Conservation (phyloP, 1,140 invertebrate genomes). For the Drosophila sproati region DNA sequence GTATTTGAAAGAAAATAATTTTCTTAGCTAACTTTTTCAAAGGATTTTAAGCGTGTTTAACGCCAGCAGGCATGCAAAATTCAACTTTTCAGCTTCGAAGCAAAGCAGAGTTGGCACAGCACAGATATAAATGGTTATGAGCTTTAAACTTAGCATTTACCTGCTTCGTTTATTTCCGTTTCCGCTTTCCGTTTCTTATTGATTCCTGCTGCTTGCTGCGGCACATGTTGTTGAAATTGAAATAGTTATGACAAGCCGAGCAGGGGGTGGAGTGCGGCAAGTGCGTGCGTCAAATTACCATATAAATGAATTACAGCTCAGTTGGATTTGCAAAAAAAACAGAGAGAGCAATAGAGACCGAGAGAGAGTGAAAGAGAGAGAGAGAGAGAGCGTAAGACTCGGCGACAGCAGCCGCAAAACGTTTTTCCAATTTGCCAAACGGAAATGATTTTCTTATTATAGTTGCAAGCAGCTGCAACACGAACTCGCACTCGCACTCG, state of each 20-base stretch:
- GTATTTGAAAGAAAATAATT: too few species aligned
- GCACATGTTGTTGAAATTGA: conserved; percentile 75
- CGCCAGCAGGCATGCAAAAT: too few species aligned
- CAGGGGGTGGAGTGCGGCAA: conserved; percentile 36
- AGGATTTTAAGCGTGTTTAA: too few species aligned
- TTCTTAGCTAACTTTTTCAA: too few species aligned
- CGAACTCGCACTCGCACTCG: conserved; percentile 3
- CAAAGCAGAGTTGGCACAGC: neutral
- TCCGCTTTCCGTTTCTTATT: conserved; percentile 38
- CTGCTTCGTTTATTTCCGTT: conserved; percentile 44
- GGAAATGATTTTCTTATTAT: conserved; percentile 82
- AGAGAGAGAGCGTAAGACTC: conserved; percentile 7
- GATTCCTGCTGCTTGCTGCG: conserved; percentile 38
- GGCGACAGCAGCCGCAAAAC: conserved; percentile 63
- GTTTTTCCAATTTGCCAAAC: conserved; percentile 82
- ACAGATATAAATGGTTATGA: conserved; percentile 5
- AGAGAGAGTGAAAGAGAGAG: neutral
- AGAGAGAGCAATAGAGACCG: conserved; percentile 10
- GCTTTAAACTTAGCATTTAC: conserved; percentile 31
- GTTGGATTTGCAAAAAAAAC: conserved; percentile 20
- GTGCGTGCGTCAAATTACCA: conserved; percentile 69
- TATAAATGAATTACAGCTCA: conserved; percentile 76
- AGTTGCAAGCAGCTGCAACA: conserved; percentile 62
- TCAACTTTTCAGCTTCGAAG: neutral
- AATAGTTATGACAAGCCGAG: conserved; percentile 74